Evolutionary conservation across 1,140 invertebrate species (phyloP).

Genomic region (Battus philenor): DNA sequence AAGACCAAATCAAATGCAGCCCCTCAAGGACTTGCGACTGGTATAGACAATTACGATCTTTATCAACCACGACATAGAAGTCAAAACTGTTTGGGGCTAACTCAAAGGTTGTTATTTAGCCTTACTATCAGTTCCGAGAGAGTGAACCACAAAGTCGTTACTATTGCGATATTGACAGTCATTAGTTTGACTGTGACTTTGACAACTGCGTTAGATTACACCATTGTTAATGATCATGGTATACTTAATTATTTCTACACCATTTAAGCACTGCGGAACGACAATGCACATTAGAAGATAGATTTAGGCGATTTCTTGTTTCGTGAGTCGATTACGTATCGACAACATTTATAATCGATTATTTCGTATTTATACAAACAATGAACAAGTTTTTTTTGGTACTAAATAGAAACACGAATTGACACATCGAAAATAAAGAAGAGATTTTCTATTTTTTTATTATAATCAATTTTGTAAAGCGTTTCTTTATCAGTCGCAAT

Average conservation of each 20-base stretch:
- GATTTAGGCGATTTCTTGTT: slow-evolving; percentile 3
- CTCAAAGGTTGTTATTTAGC: slow-evolving; percentile 17
- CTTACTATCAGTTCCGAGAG: slow-evolving; percentile 49
- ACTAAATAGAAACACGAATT: too few relatives aligned
- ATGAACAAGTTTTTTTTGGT: too few relatives aligned
- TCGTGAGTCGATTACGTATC: too few relatives aligned
- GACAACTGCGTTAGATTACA: slow-evolving; percentile 33
- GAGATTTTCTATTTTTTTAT: too few relatives aligned
- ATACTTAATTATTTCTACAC: slow-evolving; percentile 47
- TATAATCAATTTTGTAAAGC: too few relatives aligned
- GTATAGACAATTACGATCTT: slow-evolving; percentile 25
- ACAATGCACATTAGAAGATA: slow-evolving; percentile 14
- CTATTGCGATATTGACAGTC: slow-evolving; percentile 44
- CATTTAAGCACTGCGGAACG: slow-evolving; percentile 34
- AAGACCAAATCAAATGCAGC: slow-evolving; percentile 36
- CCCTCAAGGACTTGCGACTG: slow-evolving; percentile 21
- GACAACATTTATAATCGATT: too few relatives aligned
- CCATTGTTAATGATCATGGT: slow-evolving; percentile 29
- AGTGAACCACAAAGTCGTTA: slow-evolving; percentile 44
- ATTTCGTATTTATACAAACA: too few relatives aligned
- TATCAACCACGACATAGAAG: slow-evolving; percentile 18
- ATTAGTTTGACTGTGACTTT: slow-evolving; percentile 50
- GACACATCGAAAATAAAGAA: too few relatives aligned
- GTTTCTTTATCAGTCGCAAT: too few relatives aligned
- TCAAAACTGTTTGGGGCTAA: slow-evolving; percentile 4